phyloP scores from a whole-genome alignment of 2,797 vertebrate species.

The Centropyge bicolor region DNA sequence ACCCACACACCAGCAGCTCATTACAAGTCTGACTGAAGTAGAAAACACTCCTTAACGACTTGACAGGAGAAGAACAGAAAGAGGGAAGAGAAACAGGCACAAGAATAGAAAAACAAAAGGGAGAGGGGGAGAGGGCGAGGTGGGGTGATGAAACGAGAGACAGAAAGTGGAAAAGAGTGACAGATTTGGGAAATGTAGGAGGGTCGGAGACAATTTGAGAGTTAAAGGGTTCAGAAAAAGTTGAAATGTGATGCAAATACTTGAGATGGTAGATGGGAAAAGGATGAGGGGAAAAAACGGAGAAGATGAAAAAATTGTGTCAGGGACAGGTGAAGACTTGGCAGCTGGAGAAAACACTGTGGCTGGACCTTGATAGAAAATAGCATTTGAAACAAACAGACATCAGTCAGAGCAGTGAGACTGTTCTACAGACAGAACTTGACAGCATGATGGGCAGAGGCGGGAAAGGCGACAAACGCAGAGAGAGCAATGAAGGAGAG shows the following conservation, averaged over 20 bases:
- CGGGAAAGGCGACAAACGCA: background rate
- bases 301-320: background rate
- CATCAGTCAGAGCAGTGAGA: constrained; percentile 27
- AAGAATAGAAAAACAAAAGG: constrained; percentile 3
- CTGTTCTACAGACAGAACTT: constrained; percentile 4
- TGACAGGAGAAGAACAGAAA: constrained; percentile 24
- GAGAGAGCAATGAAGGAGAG: background rate
- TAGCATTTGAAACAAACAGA: constrained; percentile 25
- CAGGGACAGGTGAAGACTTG: background rate
- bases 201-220: background rate
- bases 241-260: constrained; percentile 28
- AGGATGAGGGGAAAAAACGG: background rate
- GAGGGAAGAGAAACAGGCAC: constrained; percentile 10
- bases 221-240: constrained; percentile 9
- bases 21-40: constrained; percentile 41
- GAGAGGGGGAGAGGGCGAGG: background rate
- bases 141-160: constrained; percentile 27
- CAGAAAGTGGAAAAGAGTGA: constrained; percentile 2
- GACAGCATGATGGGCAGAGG: constrained; percentile 2
- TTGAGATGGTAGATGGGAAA: background rate
- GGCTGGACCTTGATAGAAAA: constrained; percentile 18
- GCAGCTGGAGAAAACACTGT: background rate
- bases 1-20: constrained; percentile 29
- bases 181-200: background rate
- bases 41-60: constrained; percentile 24